Evolutionary conservation across 2,113 vertebrate genomes (phyloP).

Genomic region (Stigmatopora argus): DNA sequence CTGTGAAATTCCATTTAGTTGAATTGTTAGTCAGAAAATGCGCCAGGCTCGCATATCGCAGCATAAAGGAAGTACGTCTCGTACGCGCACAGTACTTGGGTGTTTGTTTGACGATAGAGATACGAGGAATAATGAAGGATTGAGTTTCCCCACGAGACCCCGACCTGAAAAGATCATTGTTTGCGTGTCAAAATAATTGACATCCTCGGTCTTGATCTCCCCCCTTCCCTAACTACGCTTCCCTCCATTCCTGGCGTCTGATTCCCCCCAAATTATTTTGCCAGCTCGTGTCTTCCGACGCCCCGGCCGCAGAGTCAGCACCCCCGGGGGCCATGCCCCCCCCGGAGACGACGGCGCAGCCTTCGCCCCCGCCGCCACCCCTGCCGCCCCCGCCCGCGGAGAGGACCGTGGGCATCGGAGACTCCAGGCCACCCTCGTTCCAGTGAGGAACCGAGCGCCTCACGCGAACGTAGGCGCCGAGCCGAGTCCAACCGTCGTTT

Average conservation of each 20-base stretch:
- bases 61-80: neutral
- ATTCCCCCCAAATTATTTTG: constrained; percentile 1
- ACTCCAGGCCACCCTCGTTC: constrained; percentile 87
- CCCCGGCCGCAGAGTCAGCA: constrained; percentile 58
- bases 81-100: neutral
- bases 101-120: constrained; percentile 44
- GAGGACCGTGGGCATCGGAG: constrained; percentile 85
- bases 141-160: constrained; percentile 55
- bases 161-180: constrained; percentile 53
- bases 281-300: constrained; percentile 84
- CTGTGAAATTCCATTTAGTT: neutral
- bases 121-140: constrained; percentile 59
- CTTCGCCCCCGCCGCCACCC: constrained; percentile 78
- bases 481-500: neutral
- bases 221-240: neutral
- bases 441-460: constrained; percentile 72
- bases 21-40: neutral
- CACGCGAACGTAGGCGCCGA: neutral
- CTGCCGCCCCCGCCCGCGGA: constrained; percentile 80
- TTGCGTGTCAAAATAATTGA: constrained; percentile 64
- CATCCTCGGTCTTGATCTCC: constrained; percentile 40
- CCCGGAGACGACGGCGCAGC: constrained; percentile 68
- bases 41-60: neutral
- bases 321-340: constrained; percentile 59
- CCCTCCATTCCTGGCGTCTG: constrained; percentile 21